Conservation (phyloP, 2,113 vertebrate species). For the Cyprinodon brontotheroides region DNA sequence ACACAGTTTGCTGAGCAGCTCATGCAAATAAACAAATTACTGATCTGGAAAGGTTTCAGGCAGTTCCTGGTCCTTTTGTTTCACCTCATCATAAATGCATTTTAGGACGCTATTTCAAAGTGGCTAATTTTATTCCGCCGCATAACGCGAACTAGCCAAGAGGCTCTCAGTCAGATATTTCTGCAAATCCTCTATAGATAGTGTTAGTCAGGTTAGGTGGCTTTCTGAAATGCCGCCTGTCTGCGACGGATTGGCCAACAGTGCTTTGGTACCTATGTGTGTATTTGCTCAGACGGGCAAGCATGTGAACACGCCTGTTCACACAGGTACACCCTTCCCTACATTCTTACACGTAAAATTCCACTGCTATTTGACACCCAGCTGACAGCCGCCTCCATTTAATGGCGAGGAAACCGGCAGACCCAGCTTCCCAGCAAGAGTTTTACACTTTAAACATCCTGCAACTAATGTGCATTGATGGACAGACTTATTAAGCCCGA, state of each 20-base stretch:
- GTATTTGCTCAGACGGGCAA: background rate
- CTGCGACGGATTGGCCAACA: background rate
- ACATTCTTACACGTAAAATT: slow-evolving; percentile 15
- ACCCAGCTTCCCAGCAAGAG: background rate
- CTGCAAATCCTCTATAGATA: background rate
- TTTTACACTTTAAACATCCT: background rate
- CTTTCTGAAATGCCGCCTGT: background rate
- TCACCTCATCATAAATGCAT: slow-evolving; percentile 1
- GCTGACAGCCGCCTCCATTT: background rate
- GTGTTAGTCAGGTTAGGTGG: background rate
- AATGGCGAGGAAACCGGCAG: background rate
- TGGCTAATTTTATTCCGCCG: background rate
- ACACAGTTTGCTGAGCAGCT: slow-evolving; percentile 17
- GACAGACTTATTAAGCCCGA: background rate
- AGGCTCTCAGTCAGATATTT: background rate
- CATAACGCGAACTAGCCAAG: background rate
- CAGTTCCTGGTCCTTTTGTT: background rate
- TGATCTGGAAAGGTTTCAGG: slow-evolving; percentile 12
- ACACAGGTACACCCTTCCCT: background rate
- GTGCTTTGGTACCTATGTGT: background rate
- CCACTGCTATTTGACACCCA: background rate
- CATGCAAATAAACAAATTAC: background rate
- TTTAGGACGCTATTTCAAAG: slow-evolving; percentile 22
- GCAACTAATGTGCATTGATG: background rate
- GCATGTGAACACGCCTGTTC: background rate